phyloP scores from a whole-genome alignment of 2,113 vertebrate genomes.

The Hippolais icterina region DNA sequence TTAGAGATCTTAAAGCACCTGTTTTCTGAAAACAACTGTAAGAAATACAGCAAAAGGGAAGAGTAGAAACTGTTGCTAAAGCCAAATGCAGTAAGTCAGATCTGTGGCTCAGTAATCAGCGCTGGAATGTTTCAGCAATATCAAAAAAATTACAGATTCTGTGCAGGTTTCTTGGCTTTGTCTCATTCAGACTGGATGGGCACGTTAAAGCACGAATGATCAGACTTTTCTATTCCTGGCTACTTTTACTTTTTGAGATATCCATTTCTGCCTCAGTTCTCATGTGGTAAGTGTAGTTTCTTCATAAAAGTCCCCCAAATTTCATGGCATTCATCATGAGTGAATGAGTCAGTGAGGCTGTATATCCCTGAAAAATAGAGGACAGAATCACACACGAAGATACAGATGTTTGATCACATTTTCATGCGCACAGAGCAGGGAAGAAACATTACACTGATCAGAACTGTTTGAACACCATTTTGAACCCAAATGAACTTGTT shows the following conservation, averaged over 20 bases:
- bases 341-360: neutral
- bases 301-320: neutral
- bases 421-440: neutral
- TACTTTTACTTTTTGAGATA: neutral
- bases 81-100: neutral
- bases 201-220: neutral
- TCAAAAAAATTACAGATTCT: neutral
- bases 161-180: fast-evolving
- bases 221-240: neutral
- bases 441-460: neutral
- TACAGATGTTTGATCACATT: neutral
- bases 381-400: neutral
- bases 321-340: neutral
- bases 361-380: neutral
- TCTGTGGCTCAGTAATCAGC: neutral
- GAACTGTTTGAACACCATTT: neutral
- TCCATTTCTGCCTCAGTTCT: neutral
- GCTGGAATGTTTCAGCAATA: neutral
- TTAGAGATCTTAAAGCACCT: neutral
- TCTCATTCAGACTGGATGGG: neutral
- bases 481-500: neutral
- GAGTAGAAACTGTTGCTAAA: neutral
- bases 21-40: neutral
- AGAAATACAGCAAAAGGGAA: neutral
- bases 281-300: neutral